A percentile compares a stretch with the other conserved stretches of the same genome.
phyloP scores from a whole-genome alignment of 2,113 vertebrate genomes.

The Cebidichthys violaceus region DNA sequence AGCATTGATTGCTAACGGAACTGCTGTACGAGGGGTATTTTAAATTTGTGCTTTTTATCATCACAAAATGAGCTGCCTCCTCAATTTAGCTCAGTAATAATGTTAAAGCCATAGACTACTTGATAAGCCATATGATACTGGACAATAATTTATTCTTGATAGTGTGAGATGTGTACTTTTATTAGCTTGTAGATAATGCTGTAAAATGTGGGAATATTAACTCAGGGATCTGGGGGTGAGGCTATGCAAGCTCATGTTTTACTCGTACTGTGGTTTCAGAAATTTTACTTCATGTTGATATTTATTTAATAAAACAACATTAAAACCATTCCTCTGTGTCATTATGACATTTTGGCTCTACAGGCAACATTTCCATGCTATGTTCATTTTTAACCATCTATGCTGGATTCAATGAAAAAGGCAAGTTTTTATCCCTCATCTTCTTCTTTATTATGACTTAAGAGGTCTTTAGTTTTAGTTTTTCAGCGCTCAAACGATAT shows the following conservation, averaged over 20 bases:
- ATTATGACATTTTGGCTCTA: not conserved
- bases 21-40: not conserved
- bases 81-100: constrained; percentile 16
- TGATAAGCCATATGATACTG: constrained; percentile 15
- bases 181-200: constrained; percentile 21
- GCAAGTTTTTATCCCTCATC: not conserved
- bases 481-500: not conserved
- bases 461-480: not conserved
- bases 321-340: constrained; percentile 4
- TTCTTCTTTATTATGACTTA: not conserved
- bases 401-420: not conserved
- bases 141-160: not conserved
- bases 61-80: not conserved
- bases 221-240: constrained; percentile 49
- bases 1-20: not conserved
- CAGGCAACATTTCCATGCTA: not conserved
- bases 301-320: constrained; percentile 69
- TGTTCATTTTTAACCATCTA: not conserved
- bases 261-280: not conserved
- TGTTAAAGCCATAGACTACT: constrained; percentile 37
- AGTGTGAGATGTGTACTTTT: not conserved
- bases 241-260: constrained; percentile 18
- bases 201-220: constrained; percentile 16
- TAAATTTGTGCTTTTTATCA: not conserved
- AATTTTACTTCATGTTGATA: constrained; percentile 47